phyloP scores from a whole-genome alignment of 2,113 vertebrate genomes.

The Chaetodon trifascialis region DNA sequence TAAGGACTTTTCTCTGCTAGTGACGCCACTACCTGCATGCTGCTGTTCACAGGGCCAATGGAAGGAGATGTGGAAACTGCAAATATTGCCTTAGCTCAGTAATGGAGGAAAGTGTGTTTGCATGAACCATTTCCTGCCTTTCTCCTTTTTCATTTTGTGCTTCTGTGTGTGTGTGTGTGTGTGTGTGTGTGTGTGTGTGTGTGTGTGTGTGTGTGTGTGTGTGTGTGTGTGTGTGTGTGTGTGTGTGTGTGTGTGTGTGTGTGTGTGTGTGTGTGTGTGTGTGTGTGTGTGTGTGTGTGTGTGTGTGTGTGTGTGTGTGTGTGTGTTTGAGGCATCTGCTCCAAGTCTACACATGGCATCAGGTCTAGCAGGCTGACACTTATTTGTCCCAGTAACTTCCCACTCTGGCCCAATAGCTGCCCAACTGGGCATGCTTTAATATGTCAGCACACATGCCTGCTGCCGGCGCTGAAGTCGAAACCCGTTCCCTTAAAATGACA shows the following conservation, averaged over 20 bases:
- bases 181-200: neutral
- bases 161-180: no score
- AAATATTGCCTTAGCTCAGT: constrained; percentile 60
- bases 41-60: constrained; percentile 4
- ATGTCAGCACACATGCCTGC: constrained; percentile 7
- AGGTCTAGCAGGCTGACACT: neutral
- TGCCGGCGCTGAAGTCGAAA: neutral
- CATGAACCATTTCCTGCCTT: constrained; percentile 19
- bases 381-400: constrained; percentile 14
- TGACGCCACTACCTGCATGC: neutral
- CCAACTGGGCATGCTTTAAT: constrained; percentile 38
- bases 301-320: neutral
- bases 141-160: neutral
- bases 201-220: neutral
- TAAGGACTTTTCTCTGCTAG: neutral
- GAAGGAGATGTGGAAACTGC: constrained; percentile 29
- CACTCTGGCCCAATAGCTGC: constrained; percentile 26
- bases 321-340: constrained; percentile 30
- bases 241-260: neutral
- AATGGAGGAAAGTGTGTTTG: constrained; percentile 63
- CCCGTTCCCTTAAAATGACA: constrained; percentile 1
- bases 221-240: neutral
- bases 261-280: neutral
- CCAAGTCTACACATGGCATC: constrained; percentile 43
- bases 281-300: neutral